phyloP scores from a whole-genome alignment of 2,113 vertebrate genomes.

The Leptosomus discolor region DNA sequence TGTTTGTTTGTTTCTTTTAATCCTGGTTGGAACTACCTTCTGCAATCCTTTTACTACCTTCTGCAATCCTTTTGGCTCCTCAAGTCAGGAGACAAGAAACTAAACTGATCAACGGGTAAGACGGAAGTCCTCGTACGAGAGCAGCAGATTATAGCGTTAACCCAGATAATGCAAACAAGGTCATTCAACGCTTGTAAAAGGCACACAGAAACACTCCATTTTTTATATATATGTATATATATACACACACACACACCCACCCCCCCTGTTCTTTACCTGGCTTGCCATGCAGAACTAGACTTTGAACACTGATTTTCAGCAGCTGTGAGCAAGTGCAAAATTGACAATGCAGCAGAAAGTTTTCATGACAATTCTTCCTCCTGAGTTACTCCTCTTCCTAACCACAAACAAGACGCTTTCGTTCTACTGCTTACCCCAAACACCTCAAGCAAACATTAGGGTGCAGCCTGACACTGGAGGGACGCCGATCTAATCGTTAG shows the following conservation, averaged over 20 bases:
- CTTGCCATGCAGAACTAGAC: conserved; percentile 1
- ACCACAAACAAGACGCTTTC: background rate
- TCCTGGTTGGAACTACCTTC: background rate
- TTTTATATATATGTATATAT: background rate
- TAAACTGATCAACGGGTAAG: conserved; percentile 41
- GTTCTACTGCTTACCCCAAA: background rate
- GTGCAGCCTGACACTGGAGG: background rate
- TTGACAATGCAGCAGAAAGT: background rate
- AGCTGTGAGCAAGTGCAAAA: background rate
- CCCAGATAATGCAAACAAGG: conserved; percentile 48
- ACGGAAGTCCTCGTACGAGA: conserved; percentile 21
- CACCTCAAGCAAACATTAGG: background rate
- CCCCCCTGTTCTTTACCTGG: background rate
- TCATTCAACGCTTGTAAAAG: conserved; percentile 9
- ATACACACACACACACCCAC: no score
- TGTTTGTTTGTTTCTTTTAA: background rate
- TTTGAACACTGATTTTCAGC: conserved; percentile 9
- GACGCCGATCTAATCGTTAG: background rate
- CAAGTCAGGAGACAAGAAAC: background rate
- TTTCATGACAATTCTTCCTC: background rate
- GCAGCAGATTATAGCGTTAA: conserved; percentile 36
- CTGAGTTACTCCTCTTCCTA: background rate
- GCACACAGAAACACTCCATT: background rate
- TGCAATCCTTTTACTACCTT: background rate
- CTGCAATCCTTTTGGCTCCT: background rate